phyloP scores from a whole-genome alignment of 2,888 invertebrate genomes.

The Drepanosiphum platanoidis region DNA sequence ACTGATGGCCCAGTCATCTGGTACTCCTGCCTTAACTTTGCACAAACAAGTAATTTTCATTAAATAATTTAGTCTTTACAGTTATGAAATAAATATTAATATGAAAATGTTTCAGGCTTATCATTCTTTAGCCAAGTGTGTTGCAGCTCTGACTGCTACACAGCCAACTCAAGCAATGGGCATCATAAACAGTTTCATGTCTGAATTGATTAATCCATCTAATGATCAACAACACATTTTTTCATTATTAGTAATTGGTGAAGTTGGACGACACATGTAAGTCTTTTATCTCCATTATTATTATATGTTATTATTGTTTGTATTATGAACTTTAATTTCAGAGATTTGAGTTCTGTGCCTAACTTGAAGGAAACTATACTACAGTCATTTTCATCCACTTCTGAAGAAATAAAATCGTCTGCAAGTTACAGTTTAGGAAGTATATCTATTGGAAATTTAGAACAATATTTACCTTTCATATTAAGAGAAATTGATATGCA shows the following conservation, averaged over 20 bases:
- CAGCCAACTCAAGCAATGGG: constrained; percentile 78
- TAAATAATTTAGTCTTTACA: not conserved
- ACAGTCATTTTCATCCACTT: constrained; percentile 87
- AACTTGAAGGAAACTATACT: constrained; percentile 82
- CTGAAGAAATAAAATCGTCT: constrained; percentile 97
- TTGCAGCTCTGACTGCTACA: constrained; percentile 89
- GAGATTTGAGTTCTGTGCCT: constrained; percentile 81
- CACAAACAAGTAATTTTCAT: constrained; percentile 70
- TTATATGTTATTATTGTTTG: constrained; percentile 7
- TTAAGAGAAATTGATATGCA: constrained; percentile 92
- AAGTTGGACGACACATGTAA: constrained; percentile 94
- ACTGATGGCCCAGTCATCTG: constrained; percentile 68
- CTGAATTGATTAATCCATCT: constrained; percentile 77
- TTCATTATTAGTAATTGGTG: constrained; percentile 92
- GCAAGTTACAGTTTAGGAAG: constrained; percentile 97
- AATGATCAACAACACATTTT: constrained; percentile 89
- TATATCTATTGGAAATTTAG: constrained; percentile 94
- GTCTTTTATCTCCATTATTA: constrained; percentile 66
- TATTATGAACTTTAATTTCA: constrained; percentile 66
- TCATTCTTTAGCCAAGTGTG: constrained; percentile 95
- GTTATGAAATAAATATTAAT: not conserved
- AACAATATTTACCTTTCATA: constrained; percentile 92
- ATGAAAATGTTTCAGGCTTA: constrained; percentile 73
- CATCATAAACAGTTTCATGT: constrained; percentile 75
- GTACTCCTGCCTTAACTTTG: constrained; percentile 66